A percentile compares a stretch with the other conserved stretches of the same genome.
These are phyloP conservation scores for Sebastes baramenuke DNA, from an alignment of 2,797 vertebrate species.

Conservation along the genomic window DNA sequence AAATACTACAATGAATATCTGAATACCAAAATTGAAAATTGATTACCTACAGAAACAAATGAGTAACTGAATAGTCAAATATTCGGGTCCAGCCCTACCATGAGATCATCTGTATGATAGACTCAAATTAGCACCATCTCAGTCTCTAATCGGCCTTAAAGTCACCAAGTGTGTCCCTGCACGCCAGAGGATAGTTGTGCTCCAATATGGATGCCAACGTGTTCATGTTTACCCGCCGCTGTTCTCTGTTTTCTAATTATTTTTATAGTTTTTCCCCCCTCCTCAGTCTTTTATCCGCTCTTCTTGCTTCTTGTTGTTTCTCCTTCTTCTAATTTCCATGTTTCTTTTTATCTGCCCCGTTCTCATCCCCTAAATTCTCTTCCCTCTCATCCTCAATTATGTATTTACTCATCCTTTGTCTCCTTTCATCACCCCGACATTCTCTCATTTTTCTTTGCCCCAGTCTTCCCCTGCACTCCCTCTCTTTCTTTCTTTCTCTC, in stretches of 20 bases:
- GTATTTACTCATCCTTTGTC: constrained; percentile 30
- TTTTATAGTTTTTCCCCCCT: background rate
- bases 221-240: background rate
- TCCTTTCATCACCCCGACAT: background rate
- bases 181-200: background rate
- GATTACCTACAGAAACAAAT: too few relatives aligned
- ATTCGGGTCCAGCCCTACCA: background rate
- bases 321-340: background rate
- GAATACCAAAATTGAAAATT: too few relatives aligned
- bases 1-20: too few relatives aligned
- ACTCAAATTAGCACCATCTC: background rate
- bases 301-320: background rate
- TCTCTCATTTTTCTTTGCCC: background rate
- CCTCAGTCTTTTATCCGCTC: background rate
- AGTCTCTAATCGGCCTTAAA: background rate
- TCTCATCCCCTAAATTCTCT: constrained; percentile 2
- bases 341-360: background rate
- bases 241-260: constrained; percentile 9
- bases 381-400: constrained; percentile 9
- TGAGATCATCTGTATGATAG: background rate
- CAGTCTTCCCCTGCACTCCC: background rate
- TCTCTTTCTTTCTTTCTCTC: background rate
- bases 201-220: background rate
- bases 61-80: too few relatives aligned
- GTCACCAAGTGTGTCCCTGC: background rate